Conservation (phyloP, 2,888 invertebrate genomes). For the Serripes groenlandicus region DNA sequence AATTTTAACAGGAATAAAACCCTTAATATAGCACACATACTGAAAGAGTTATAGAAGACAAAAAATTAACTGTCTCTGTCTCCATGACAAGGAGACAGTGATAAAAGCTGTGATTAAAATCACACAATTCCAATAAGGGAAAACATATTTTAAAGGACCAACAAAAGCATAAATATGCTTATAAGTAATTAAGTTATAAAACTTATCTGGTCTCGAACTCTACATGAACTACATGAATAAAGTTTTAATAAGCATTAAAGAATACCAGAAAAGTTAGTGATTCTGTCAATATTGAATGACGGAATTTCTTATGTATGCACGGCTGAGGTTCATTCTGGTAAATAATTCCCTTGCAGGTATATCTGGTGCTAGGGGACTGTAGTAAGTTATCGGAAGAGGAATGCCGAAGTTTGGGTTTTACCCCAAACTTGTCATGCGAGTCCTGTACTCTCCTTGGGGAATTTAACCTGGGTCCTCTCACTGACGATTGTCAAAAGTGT, state of each 20-base stretch:
- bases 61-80: too few relatives aligned
- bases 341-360: slow-evolving; percentile 76
- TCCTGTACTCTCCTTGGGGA: slow-evolving; percentile 94
- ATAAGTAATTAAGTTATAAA: not conserved
- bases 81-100: too few relatives aligned
- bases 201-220: not conserved
- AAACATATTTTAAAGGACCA: too few relatives aligned
- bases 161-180: too few relatives aligned
- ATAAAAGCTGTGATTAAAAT: too few relatives aligned
- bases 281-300: too few relatives aligned
- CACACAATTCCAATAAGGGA: too few relatives aligned
- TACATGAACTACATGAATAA: not conserved
- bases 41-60: too few relatives aligned
- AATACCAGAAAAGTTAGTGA: too few relatives aligned
- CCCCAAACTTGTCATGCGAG: slow-evolving; percentile 92
- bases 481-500: slow-evolving; percentile 86
- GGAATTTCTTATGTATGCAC: not conserved
- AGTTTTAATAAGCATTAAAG: too few relatives aligned
- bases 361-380: slow-evolving; percentile 69
- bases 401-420: slow-evolving; percentile 94
- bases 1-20: too few relatives aligned
- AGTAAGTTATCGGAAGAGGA: slow-evolving; percentile 89
- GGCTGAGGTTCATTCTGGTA: not conserved
- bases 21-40: too few relatives aligned
- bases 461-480: slow-evolving; percentile 90